phyloP scores from a whole-genome alignment of 2,113 vertebrate genomes.

The Barbus barbus region DNA sequence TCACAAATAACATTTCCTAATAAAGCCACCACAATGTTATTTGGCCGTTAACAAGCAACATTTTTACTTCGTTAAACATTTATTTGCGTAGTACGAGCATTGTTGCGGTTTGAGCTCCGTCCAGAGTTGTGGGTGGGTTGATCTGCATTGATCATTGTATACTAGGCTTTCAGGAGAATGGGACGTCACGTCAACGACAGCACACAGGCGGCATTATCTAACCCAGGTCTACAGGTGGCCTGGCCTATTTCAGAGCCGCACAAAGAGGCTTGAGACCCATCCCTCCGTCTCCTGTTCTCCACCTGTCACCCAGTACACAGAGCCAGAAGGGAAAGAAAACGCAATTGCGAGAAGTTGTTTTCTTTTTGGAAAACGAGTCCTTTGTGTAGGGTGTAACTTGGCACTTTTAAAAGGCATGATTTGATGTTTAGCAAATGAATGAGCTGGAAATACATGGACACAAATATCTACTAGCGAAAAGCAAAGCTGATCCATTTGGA shows the following conservation, averaged over 20 bases:
- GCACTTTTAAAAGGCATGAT: not conserved
- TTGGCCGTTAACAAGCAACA: not conserved
- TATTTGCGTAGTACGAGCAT: not conserved
- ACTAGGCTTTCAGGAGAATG: slow-evolving; percentile 17
- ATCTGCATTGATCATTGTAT: not conserved
- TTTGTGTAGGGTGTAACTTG: not conserved
- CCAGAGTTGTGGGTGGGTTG: not conserved
- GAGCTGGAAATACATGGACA: not conserved
- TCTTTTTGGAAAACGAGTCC: not conserved
- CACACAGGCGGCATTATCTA: slow-evolving; percentile 11
- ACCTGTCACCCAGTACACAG: slow-evolving; percentile 11
- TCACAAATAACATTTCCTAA: not conserved
- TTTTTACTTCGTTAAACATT: not conserved
- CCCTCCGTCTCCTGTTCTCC: slow-evolving; percentile 14
- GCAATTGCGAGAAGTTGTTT: no score
- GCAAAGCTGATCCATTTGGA: not conserved
- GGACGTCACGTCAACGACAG: not conserved
- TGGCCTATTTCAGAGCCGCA: slow-evolving; percentile 38
- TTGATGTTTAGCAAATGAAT: not conserved
- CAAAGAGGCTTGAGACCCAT: slow-evolving; percentile 20
- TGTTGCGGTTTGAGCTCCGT: not conserved
- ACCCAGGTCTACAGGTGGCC: slow-evolving; percentile 41
- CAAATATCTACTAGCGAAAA: not conserved
- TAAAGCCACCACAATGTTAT: not conserved
- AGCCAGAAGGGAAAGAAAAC: not conserved